Base-by-base conservation (phyloP, 2,113 vertebrate genomes). In the Solea senegalensis region DNA sequence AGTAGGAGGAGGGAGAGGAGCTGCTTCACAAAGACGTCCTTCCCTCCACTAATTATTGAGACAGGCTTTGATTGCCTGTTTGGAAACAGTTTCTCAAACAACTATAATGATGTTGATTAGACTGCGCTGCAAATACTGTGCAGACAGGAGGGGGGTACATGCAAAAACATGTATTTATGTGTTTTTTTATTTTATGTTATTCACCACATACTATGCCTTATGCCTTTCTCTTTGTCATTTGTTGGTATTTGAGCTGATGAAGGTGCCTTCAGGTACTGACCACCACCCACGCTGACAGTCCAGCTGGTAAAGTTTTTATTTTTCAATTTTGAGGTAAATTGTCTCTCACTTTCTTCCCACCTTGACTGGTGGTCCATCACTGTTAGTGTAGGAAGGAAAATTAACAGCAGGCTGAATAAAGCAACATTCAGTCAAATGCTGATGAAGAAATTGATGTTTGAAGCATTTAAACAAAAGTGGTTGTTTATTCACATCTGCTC, bases 41-140 rank as follows among this genome's bases (percentile, higher is more conserved):
- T 82, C 86, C 84, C 83, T 83, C 83, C 27, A 68, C 89, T 94
- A 94, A 94, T 94, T 94, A 93, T 89, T 78, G 69, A 89, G 91
- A 89, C 85, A 86, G 76, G 84, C 92, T 93, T 89, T 93, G 92
- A 94, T 92, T 93, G 90, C 92, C 91, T 94, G 93, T 94, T 94
- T 93, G 93, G 91, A 94, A 93, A 94, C 92, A 94, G 81, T 90
- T 88, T 91, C 89, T 90, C 89, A 89, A 92, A 92, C 89, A 89
- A 86, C 86, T 87, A 85, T 92, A 92, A 93, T 93, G 90, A 92
- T 90, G 79, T 92, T 93, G 90, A 93, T 94, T 94, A 93, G 92
- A 84, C 80, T 65, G 73, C 44, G 78, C 87, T 90, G 86, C 64
- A 68, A 75, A 85, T 83, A 82, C 78, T 51, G 80, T 41, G 59